These are phyloP conservation scores for Scaptomyza caliginosa DNA, from an alignment of 2,888 invertebrate genomes.

Conservation along the genomic window DNA sequence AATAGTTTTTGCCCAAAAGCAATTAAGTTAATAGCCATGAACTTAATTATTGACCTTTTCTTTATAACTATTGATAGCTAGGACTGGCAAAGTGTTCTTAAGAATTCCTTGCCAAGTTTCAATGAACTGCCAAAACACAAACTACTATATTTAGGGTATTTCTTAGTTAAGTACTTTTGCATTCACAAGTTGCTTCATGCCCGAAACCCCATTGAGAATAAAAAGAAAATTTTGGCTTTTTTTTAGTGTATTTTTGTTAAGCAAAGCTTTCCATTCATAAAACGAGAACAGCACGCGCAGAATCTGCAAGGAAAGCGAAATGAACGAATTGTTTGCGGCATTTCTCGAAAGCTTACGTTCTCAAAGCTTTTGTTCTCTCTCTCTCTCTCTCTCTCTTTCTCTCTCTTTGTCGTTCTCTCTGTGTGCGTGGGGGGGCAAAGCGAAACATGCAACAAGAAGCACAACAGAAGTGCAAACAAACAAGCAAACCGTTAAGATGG, in stretches of 20 bases:
- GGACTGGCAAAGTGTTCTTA: not conserved
- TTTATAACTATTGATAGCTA: not conserved
- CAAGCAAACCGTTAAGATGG: conserved; percentile 31
- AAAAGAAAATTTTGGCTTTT: conserved; percentile 11
- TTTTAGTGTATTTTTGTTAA: conserved; percentile 35
- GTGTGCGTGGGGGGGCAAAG: conserved; percentile 35
- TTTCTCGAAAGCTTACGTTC: conserved; percentile 10
- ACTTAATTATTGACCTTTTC: conserved; percentile 41
- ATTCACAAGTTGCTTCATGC: not conserved
- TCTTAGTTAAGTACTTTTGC: not conserved
- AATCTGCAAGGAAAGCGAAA: conserved; percentile 46
- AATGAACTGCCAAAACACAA: not conserved
- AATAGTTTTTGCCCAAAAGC: conserved; percentile 5
- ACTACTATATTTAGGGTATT: not conserved
- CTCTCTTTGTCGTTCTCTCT: not conserved
- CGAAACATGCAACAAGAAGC: conserved; percentile 42
- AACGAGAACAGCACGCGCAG: conserved; percentile 30
- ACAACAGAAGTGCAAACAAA: conserved; percentile 24
- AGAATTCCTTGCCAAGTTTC: no score
- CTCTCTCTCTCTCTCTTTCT: not conserved
- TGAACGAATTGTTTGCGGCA: conserved; percentile 10
- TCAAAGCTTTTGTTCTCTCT: conserved; percentile 5
- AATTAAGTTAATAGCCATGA: conserved; percentile 38
- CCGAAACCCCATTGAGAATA: conserved; percentile 28
- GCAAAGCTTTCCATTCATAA: conserved; percentile 56